Evolutionary conservation across 2,797 vertebrate genomes (phyloP), one percentile per base, ranked within the genome.

Genomic region (Bufotes viridis): DNA sequence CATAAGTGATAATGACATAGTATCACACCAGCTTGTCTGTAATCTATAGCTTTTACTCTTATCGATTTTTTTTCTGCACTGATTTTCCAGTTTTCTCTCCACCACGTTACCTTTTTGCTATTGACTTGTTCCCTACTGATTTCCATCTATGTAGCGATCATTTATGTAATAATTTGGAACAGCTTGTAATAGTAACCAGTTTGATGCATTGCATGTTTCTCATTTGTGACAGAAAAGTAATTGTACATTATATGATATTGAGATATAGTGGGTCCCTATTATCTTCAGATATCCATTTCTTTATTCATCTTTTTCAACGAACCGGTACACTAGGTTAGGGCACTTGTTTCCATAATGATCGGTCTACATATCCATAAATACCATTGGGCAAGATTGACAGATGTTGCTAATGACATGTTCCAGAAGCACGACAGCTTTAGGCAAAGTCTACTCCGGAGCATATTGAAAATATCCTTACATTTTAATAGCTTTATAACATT

Each of bases 1-100:
- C 78, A 49, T 80, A 81, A 87, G 78, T 72, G 78, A 81, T 87
- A 87, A 87, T 87, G 85, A 81, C 67, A 60, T 87, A 74, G 67
- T 60, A 87, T 81, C 70, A 12, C 63, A 60, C 76, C 85, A 79
- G 61, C 51, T 60, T 86, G 85, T 22, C 22, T 86, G 26, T 86
- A 86, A 86, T 79, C 63, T 86, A 86, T 70, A 70, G 67, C 78
- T 87, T 85, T n/a, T 87, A 29, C 78, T 81, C 5, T 29, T 70
- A 80, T 75, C 81, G 85, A 74, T 87, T 87, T 75, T 55, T 29
- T 51, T 24, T 24, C 55, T 60, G 22, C 60, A 79, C 80, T 80
- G 76, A 86, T 86, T 86, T 80, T n/a, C 76, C 3, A 24, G 22
- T 53, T 22, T 26, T 29, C 55, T 34, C 14, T 72, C 34, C 53